These are phyloP conservation scores for Samia ricini DNA, from an alignment of 1,140 invertebrate species.

Conservation along the genomic window DNA sequence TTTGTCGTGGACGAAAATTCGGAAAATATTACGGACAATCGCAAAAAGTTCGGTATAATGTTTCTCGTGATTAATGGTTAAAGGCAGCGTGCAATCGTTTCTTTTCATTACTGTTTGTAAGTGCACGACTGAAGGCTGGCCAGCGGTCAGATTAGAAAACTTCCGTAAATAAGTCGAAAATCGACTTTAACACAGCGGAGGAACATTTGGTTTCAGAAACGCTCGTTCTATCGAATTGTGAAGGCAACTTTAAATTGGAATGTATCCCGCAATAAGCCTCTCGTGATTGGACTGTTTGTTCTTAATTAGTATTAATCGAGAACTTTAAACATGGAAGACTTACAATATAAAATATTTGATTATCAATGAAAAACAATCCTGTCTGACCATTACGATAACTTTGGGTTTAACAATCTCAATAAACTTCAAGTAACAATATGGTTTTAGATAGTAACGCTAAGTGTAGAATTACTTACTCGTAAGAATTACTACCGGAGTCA, in stretches of 20 bases:
- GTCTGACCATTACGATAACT: not conserved
- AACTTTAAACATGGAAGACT: slow-evolving; percentile 45
- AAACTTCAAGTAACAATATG: no score
- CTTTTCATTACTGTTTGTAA: slow-evolving; percentile 74
- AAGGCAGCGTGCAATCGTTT: slow-evolving; percentile 71
- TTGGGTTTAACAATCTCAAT: no score
- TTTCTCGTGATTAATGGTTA: slow-evolving; percentile 62
- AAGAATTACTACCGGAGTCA: no score
- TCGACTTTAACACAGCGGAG: slow-evolving; percentile 73
- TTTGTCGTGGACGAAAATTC: not conserved
- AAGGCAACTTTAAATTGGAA: slow-evolving; percentile 77
- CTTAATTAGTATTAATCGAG: slow-evolving; percentile 75
- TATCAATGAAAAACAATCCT: not conserved
- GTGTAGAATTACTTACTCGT: no score
- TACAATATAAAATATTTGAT: not conserved
- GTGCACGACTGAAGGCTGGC: slow-evolving; percentile 59
- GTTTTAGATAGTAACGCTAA: no score
- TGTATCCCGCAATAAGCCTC: slow-evolving; percentile 74
- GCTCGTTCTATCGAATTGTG: slow-evolving; percentile 49
- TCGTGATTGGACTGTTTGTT: slow-evolving; percentile 74
- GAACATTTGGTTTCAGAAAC: slow-evolving; percentile 74
- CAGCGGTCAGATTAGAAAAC: slow-evolving; percentile 74
- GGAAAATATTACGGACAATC: not conserved
- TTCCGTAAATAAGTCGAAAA: slow-evolving; percentile 66
- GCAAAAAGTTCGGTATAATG: not conserved